Evolutionary conservation across 2,113 vertebrate genomes (phyloP).

Genomic region (Rhegmatorhina hoffmannsi): DNA sequence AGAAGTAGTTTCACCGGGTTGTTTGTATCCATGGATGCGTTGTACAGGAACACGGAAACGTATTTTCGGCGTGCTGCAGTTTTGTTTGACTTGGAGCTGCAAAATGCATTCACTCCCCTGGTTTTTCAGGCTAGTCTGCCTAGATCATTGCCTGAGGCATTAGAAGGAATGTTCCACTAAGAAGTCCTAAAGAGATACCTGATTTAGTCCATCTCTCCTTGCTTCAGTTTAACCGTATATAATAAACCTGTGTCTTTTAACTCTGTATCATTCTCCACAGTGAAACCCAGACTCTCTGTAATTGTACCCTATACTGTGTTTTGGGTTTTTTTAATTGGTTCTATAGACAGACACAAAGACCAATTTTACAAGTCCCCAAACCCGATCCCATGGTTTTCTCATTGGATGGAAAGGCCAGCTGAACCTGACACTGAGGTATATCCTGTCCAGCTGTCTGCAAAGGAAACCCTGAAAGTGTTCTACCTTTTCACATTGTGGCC

Average conservation of each 20-base stretch:
- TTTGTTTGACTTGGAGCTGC: neutral
- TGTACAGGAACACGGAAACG: neutral
- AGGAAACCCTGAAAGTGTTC: neutral
- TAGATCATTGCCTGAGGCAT: neutral
- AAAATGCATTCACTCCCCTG: neutral
- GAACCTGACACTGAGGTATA: neutral
- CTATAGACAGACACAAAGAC: neutral
- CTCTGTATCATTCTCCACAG: neutral
- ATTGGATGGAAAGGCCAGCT: neutral
- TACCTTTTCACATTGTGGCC: neutral
- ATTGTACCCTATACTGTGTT: neutral
- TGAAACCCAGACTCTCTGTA: neutral
- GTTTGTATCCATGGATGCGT: neutral
- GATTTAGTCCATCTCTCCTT: neutral
- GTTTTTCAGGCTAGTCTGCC: neutral
- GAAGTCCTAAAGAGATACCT: neutral
- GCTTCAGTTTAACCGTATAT: neutral
- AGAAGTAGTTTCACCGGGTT: neutral
- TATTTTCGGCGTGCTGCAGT: neutral
- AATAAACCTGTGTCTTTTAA: neutral
- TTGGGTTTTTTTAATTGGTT: neutral
- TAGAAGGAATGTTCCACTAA: neutral
- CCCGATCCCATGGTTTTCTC: neutral
- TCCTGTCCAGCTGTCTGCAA: neutral
- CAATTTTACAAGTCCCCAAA: neutral